Evolutionary conservation across 2,888 invertebrate species (phyloP).

Genomic region (Brassicogethes aeneus): DNA sequence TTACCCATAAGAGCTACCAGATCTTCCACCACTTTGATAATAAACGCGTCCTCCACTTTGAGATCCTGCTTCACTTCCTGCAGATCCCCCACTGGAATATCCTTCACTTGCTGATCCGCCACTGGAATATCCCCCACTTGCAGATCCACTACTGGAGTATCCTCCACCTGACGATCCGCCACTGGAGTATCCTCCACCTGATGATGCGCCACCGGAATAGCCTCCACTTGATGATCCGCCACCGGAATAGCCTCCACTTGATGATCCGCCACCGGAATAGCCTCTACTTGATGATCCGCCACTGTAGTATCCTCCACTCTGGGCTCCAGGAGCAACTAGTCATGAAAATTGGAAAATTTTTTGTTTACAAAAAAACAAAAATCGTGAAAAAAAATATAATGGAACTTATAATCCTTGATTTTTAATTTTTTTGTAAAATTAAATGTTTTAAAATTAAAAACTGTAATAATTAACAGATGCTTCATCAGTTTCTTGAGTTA

Average conservation of each 20-base stretch:
- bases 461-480: no score
- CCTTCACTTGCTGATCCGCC: not conserved
- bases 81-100: not conserved
- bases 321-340: no score
- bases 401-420: no score
- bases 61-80: not conserved
- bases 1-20: no score
- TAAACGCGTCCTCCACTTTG: slow-evolving; percentile 2
- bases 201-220: not conserved
- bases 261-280: slow-evolving; percentile 1
- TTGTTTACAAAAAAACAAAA: no score
- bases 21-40: slow-evolving; percentile 7
- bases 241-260: slow-evolving; percentile 1
- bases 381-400: no score
- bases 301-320: slow-evolving; percentile 1
- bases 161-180: not conserved
- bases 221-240: not conserved
- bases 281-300: not conserved
- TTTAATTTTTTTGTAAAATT: no score
- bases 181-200: not conserved
- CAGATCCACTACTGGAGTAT: not conserved
- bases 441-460: no score
- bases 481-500: no score
- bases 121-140: not conserved
- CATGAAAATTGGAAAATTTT: no score